phyloP scores from a whole-genome alignment of 1,140 invertebrate species.

The Euwallacea fornicatus region DNA sequence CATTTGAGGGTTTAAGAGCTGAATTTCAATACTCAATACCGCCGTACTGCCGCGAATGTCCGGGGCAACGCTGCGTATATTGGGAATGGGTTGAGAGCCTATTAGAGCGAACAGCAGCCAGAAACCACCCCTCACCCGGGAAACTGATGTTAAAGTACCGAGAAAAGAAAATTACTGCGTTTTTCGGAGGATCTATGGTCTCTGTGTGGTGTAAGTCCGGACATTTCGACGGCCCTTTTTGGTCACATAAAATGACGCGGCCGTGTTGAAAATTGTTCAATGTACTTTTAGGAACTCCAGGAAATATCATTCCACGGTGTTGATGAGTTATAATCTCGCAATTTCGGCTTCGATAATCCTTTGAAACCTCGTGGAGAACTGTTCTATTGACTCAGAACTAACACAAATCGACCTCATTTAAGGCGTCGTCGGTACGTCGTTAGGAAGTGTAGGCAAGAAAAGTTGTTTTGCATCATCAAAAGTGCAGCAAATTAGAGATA shows the following conservation, averaged over 20 bases:
- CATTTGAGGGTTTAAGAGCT: constrained; percentile 45
- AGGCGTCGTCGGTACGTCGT: not conserved
- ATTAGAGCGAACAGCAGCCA: constrained; percentile 2
- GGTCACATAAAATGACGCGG: not conserved
- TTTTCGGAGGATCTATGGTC: not conserved
- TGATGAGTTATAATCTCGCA: not conserved
- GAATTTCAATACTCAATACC: constrained; percentile 10
- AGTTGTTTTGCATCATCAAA: too few relatives aligned
- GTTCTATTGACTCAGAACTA: not conserved
- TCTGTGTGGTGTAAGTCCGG: not conserved
- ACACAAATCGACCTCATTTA: not conserved
- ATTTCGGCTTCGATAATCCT: not conserved
- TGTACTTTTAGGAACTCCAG: not conserved
- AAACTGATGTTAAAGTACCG: not conserved
- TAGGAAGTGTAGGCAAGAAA: not conserved
- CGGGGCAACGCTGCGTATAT: constrained; percentile 35
- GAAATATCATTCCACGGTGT: not conserved
- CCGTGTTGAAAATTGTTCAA: not conserved
- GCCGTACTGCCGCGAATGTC: constrained; percentile 24
- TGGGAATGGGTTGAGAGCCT: constrained; percentile 27
- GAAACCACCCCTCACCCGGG: not conserved
- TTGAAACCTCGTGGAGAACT: not conserved
- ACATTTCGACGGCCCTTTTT: not conserved
- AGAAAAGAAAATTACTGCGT: not conserved
- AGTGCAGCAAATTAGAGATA: too few relatives aligned